phyloP scores from a whole-genome alignment of 2,888 invertebrate species.

The Andrena chrysosceles region DNA sequence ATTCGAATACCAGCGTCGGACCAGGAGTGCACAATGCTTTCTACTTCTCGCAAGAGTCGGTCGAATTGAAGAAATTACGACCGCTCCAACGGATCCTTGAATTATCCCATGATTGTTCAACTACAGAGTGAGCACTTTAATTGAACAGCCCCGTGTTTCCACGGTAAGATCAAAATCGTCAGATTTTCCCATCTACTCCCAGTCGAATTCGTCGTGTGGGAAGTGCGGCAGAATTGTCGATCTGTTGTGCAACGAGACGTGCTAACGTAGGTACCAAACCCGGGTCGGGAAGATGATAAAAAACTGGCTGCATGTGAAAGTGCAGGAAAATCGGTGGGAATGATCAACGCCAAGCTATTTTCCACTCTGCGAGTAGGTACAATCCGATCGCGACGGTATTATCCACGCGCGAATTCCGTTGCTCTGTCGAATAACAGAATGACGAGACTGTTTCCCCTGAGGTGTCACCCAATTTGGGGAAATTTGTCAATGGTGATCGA shows the following conservation, averaged over 20 bases:
- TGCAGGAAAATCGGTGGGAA: constrained; percentile 56
- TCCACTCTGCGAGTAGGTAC: constrained; percentile 12
- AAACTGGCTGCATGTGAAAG: constrained; percentile 42
- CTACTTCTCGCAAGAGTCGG: constrained; percentile 18
- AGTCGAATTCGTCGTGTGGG: constrained; percentile 56
- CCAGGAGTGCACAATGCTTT: constrained; percentile 17
- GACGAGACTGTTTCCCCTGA: neutral
- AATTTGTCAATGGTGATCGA: neutral
- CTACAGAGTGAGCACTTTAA: constrained; percentile 15
- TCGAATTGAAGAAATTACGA: constrained; percentile 10
- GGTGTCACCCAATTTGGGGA: neutral
- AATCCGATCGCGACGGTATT: neutral
- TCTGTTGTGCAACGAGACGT: constrained; percentile 55
- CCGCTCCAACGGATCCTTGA: constrained; percentile 1
- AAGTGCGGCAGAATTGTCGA: constrained; percentile 28
- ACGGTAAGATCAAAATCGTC: constrained; percentile 52
- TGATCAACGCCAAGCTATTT: constrained; percentile 50
- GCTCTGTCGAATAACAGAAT: neutral
- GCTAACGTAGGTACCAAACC: constrained; percentile 14
- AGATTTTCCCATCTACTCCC: constrained; percentile 49
- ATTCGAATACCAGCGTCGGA: neutral
- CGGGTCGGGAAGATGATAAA: constrained; percentile 20
- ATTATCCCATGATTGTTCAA: constrained; percentile 56
- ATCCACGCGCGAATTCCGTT: neutral
- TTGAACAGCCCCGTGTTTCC: constrained; percentile 47